These are phyloP conservation scores for Corythornis cristatus DNA, from an alignment of 2,113 vertebrate genomes.

Conservation along the genomic window DNA sequence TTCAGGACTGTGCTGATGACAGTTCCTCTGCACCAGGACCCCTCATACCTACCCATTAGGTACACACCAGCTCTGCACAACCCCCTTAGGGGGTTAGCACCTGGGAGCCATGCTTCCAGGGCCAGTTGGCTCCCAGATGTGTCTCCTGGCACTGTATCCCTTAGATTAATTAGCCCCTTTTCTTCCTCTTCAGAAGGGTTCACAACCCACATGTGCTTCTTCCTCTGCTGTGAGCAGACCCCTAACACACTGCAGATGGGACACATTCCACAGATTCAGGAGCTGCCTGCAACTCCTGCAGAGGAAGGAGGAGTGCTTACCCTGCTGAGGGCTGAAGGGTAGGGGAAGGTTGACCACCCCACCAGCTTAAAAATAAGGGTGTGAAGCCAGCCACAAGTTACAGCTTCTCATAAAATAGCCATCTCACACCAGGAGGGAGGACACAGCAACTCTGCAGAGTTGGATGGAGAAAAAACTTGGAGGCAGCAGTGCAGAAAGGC, in stretches of 20 bases:
- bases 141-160: constrained; percentile 41
- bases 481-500: background rate
- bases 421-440: background rate
- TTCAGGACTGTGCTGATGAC: background rate
- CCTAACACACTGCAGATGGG: constrained; percentile 61
- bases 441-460: background rate
- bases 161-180: constrained; percentile 59
- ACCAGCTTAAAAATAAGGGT: background rate
- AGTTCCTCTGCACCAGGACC: background rate
- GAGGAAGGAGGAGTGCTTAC: background rate
- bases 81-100: background rate
- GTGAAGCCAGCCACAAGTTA: background rate
- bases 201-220: constrained; percentile 60
- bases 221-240: background rate
- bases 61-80: background rate
- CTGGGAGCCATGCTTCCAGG: background rate
- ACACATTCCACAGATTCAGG: constrained; percentile 62
- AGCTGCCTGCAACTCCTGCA: constrained; percentile 9
- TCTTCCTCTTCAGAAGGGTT: constrained; percentile 59
- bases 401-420: background rate
- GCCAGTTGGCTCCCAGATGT: constrained; percentile 62
- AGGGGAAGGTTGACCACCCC: background rate
- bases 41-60: background rate
- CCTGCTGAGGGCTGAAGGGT: background rate
- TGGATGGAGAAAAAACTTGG: background rate